A percentile compares a stretch with the other conserved stretches of the same genome.
These are phyloP conservation scores for Nycticorax nycticorax DNA, from an alignment of 2,113 vertebrate species.

Conservation along the genomic window DNA sequence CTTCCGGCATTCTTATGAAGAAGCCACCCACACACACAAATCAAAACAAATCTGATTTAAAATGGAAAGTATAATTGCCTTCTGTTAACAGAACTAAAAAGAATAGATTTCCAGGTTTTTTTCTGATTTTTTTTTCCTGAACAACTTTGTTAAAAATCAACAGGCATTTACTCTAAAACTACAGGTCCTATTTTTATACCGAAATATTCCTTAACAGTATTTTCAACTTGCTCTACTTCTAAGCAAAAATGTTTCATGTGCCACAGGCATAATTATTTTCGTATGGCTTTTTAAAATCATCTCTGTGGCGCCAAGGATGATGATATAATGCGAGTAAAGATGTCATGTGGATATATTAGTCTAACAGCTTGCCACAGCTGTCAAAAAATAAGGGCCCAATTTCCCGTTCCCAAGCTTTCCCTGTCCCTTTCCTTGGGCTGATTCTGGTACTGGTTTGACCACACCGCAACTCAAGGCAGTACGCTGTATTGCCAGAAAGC, in stretches of 20 bases:
- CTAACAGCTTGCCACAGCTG: neutral
- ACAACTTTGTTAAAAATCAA: neutral
- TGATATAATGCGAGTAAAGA: neutral
- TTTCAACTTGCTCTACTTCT: neutral
- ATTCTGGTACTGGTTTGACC: neutral
- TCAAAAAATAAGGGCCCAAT: neutral
- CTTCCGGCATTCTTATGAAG: neutral
- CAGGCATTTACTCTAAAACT: neutral
- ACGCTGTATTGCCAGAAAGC: accelerated
- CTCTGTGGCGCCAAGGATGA: neutral
- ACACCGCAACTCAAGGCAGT: neutral
- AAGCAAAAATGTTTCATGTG: neutral
- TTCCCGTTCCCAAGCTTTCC: neutral
- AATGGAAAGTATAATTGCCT: neutral
- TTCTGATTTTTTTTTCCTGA: neutral
- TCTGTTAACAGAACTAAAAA: neutral
- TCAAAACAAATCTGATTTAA: neutral
- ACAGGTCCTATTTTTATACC: neutral
- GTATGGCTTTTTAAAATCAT: neutral
- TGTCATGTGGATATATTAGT: neutral
- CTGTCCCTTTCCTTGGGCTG: neutral
- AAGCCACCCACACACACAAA: neutral
- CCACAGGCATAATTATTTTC: neutral
- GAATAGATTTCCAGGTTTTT: neutral
- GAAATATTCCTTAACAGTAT: neutral